Percentiles rank a stretch among this genome's conserved stretches.
phyloP scores from a whole-genome alignment of 2,797 vertebrate species.

The Falco concolor region DNA sequence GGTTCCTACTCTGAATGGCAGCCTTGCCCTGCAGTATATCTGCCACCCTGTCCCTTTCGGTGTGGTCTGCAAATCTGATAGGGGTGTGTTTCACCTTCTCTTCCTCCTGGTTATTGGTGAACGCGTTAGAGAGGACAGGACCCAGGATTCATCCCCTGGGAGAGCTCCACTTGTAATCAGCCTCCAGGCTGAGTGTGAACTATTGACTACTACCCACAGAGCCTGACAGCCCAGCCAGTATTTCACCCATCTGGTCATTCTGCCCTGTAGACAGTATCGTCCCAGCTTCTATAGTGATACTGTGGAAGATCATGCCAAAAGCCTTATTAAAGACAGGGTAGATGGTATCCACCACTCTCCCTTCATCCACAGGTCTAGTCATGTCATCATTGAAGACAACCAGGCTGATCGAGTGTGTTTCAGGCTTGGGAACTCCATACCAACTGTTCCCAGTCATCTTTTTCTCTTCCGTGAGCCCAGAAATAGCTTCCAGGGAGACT shows the following conservation, averaged over 20 bases:
- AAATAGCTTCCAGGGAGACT: neutral
- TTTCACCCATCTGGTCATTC: neutral
- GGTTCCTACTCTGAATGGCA: neutral
- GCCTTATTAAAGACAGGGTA: neutral
- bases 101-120: neutral
- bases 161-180: neutral
- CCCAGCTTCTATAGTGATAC: neutral
- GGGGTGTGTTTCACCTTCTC: neutral
- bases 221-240: neutral
- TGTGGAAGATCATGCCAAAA: neutral
- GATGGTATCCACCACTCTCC: neutral
- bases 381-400: neutral
- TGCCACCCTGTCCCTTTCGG: neutral
- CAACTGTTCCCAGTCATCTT: neutral
- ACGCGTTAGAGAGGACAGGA: neutral
- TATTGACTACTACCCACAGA: neutral
- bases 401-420: neutral
- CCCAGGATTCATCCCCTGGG: neutral
- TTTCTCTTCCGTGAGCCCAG: neutral
- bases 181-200: neutral
- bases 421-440: neutral
- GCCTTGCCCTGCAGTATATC: neutral
- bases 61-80: neutral
- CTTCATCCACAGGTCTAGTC: neutral
- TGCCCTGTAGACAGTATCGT: neutral